phyloP scores from a whole-genome alignment of 2,888 invertebrate species.

The Silvanus unidentatus region DNA sequence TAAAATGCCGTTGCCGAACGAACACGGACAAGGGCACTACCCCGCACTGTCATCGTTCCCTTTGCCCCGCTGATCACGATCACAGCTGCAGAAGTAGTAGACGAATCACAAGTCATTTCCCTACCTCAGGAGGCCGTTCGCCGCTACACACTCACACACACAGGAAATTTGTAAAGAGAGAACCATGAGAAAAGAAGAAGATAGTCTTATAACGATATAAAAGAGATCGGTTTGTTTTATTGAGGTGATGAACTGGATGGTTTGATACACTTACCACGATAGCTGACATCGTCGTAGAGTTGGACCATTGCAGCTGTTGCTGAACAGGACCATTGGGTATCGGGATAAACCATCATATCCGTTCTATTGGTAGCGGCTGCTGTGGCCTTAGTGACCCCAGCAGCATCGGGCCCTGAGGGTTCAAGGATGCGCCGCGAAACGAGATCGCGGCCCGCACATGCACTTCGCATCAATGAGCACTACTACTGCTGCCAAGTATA shows the following conservation, averaged over 20 bases:
- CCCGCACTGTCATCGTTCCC: slow-evolving; percentile 7
- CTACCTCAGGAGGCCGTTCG: slow-evolving; percentile 9
- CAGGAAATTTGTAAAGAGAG: slow-evolving; percentile 24
- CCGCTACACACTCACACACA: not conserved
- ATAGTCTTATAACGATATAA: slow-evolving; percentile 19
- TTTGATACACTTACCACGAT: slow-evolving; percentile 51
- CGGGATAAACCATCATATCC: slow-evolving; percentile 57
- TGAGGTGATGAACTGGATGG: not conserved
- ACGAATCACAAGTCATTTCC: slow-evolving; percentile 17
- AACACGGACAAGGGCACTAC: slow-evolving; percentile 14
- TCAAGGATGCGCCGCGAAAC: slow-evolving; percentile 41
- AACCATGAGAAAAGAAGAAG: slow-evolving; percentile 28
- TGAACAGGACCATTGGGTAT: slow-evolving; percentile 53
- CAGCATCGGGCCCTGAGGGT: slow-evolving; percentile 33
- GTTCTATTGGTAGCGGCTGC: slow-evolving; percentile 22
- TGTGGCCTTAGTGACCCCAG: slow-evolving; percentile 30
- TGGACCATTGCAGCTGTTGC: slow-evolving; percentile 56
- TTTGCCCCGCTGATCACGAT: slow-evolving; percentile 32
- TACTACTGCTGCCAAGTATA: slow-evolving; percentile 14
- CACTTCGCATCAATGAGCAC: slow-evolving; percentile 41
- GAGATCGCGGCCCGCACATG: slow-evolving; percentile 42
- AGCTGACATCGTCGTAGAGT: slow-evolving; percentile 59
- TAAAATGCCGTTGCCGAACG: slow-evolving; percentile 26
- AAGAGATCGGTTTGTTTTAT: not conserved
- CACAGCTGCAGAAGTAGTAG: slow-evolving; percentile 18